Percentiles rank a stretch among this genome's conserved stretches.
Conservation (phyloP, 2,888 invertebrate species). For the Chesias legatella region DNA sequence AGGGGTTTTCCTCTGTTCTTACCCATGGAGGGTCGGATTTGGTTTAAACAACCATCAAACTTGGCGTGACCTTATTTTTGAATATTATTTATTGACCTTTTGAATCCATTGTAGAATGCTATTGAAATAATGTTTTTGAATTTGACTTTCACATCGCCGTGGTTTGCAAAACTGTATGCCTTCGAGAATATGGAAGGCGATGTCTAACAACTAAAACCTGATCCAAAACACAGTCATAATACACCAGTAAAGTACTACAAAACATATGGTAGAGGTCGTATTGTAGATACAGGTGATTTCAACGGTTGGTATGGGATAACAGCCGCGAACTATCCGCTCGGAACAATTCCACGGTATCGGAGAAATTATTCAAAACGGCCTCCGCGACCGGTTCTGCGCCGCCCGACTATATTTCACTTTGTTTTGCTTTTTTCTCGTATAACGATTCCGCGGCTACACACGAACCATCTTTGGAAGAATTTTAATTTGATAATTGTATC, state of each 20-base stretch:
- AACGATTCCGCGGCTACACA: slow-evolving; percentile 1
- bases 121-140: no score
- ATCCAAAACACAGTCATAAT: no score
- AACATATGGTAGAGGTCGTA: slow-evolving; percentile 2
- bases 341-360: slow-evolving; percentile 32
- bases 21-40: no score
- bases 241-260: not conserved
- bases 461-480: slow-evolving; percentile 19
- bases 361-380: slow-evolving; percentile 46
- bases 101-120: no score
- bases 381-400: slow-evolving; percentile 37
- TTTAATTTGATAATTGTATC: slow-evolving; percentile 25
- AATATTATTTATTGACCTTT: no score
- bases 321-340: slow-evolving; percentile 25
- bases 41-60: no score
- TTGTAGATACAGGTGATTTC: slow-evolving; percentile 5
- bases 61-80: no score
- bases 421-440: slow-evolving; percentile 34
- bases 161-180: no score
- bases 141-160: no score
- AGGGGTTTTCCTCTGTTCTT: no score
- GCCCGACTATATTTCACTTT: slow-evolving; percentile 23
- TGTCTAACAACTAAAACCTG: no score
- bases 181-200: no score
- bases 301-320: slow-evolving; percentile 15